Base-by-base conservation (phyloP, 2,888 invertebrate genomes). In the Epicampocera succincta region DNA sequence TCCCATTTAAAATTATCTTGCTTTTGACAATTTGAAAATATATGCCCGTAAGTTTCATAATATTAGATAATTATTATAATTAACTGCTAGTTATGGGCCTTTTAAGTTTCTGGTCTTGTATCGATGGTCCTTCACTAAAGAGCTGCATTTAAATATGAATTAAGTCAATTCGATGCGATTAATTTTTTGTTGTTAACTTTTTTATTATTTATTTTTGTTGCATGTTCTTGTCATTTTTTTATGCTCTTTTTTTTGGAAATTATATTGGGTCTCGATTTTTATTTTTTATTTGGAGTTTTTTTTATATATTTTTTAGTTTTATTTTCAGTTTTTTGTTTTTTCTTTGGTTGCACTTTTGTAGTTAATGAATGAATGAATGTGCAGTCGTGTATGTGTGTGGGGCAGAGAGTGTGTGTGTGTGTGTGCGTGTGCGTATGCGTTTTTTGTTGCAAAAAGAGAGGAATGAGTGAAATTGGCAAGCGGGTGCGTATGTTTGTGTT, bases 131-230 rank as follows among this genome's bases (percentile, higher is more conserved):
- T 42, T 54, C 50, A 60, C 65, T 78, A 82, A 73, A 65, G 68
- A 80, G 80, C 73, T 84, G 77, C 87, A 88, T 85, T 87, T 87
- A 88, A 88, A 87, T 88, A 88, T 88, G 88, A 88, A 88, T 88
- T 88, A 88, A 87, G 84, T 86, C 88, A 87, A 87, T 87, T 85
- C 85, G 85, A 84, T 86, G 87, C 88, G 88, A 87, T 88, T 88
- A 88, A 88, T 87, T 84, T 87, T 85, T 86, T 86, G 86, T 85
- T 71, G 68, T 63, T 74, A 86, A 84, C 87, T 87, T 71, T 72
- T 60, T 5, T 63, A 44, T 61, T 68, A 42, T 44, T 60, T 56
- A 29, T 73, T 46, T 58, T 66, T 77, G 44, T 52, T 66, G 38
- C 40, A 19, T 56, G 40, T 68, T 74, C 44, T 52, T 61, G 60